Percentiles rank a stretch among this genome's conserved stretches.
These are phyloP conservation scores for Cossypha niveicapilla DNA, from an alignment of 2,797 vertebrate genomes.

Conservation along the genomic window DNA sequence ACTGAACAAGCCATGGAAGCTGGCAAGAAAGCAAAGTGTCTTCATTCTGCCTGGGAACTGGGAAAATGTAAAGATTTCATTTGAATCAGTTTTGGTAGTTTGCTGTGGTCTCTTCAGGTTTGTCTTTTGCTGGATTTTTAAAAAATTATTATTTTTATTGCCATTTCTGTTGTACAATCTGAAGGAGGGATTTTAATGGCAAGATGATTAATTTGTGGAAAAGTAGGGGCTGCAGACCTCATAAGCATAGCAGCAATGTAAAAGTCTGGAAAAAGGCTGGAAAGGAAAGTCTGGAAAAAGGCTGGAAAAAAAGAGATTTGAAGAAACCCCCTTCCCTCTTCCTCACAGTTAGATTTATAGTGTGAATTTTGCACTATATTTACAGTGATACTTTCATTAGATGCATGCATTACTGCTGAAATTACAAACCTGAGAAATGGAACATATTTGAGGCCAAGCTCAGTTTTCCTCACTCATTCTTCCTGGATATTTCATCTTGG, in stretches of 20 bases:
- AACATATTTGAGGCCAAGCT: not conserved
- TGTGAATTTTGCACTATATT: not conserved
- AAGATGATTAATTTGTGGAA: not conserved
- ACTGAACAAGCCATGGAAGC: not conserved
- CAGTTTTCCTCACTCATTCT: not conserved
- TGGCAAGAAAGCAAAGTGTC: not conserved
- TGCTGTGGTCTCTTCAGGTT: not conserved
- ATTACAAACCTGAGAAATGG: not conserved
- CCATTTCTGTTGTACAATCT: not conserved
- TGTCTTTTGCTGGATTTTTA: not conserved
- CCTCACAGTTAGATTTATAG: not conserved
- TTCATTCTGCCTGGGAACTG: not conserved
- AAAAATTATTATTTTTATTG: not conserved
- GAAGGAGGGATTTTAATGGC: constrained; percentile 20
- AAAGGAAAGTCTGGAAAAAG: no score
- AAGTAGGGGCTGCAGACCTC: not conserved
- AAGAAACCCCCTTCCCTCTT: not conserved
- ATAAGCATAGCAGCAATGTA: not conserved
- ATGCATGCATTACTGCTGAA: not conserved
- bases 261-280: no score
- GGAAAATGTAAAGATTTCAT: not conserved
- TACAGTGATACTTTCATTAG: not conserved
- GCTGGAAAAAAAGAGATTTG: not conserved
- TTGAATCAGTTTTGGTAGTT: not conserved
- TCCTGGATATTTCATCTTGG: not conserved